phyloP scores from a whole-genome alignment of 2,888 invertebrate species.

The Polymixis flavicincta region DNA sequence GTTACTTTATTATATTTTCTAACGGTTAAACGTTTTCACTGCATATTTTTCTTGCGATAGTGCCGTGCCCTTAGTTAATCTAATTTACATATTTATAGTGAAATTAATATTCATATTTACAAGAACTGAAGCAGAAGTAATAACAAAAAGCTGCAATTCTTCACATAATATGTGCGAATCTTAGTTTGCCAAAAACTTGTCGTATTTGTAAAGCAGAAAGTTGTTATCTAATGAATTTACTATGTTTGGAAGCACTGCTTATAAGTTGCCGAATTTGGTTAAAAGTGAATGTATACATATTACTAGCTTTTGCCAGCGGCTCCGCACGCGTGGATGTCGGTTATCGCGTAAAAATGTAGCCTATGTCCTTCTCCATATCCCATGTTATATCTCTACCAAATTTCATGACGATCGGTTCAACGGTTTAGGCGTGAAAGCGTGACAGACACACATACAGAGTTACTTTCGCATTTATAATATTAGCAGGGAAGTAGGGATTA shows the following conservation, averaged over 20 bases:
- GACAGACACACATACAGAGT: too few species aligned
- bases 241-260: not conserved
- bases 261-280: not conserved
- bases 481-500: too few species aligned
- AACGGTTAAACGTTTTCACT: slow-evolving; percentile 39
- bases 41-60: slow-evolving; percentile 8
- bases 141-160: not conserved
- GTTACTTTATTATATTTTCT: slow-evolving; percentile 10
- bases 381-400: too few species aligned
- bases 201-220: not conserved
- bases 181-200: not conserved
- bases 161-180: slow-evolving; percentile 4
- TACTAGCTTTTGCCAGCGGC: too few species aligned
- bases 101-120: too few species aligned
- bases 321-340: too few species aligned
- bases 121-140: not conserved
- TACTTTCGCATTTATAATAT: too few species aligned
- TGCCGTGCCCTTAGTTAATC: not conserved
- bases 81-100: not conserved
- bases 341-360: too few species aligned
- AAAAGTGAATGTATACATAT: not conserved
- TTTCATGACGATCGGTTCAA: too few species aligned
- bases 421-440: too few species aligned
- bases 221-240: not conserved
- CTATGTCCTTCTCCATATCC: too few species aligned